A percentile compares a stretch with the other conserved stretches of the same genome.
Evolutionary conservation across 2,888 invertebrate species (phyloP).

Genomic region (Caenorhabditis imperialis): DNA sequence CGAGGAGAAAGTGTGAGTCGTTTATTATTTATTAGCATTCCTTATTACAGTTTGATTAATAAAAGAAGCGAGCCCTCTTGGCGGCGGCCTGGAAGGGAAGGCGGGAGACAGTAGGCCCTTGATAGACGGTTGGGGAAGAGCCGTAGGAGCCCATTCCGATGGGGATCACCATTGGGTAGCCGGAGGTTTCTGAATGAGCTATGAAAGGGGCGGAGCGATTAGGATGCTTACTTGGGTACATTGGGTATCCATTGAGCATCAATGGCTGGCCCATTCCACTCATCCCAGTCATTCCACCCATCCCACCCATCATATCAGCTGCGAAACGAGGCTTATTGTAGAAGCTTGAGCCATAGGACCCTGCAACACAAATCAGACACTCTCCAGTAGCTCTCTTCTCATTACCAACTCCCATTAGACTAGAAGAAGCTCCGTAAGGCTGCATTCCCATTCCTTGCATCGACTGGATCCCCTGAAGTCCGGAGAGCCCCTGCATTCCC

Average conservation of each 20-base stretch:
- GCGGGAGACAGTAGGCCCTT: constrained; percentile 48
- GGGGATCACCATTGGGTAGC: constrained; percentile 41
- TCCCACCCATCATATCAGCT: constrained; percentile 31
- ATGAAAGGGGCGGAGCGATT: not conserved
- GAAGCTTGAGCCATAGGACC: constrained; percentile 25
- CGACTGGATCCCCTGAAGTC: constrained; percentile 7
- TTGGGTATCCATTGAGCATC: constrained; percentile 47
- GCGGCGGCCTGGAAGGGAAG: constrained; percentile 37
- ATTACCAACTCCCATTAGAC: constrained; percentile 36
- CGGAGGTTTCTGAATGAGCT: constrained; percentile 17
- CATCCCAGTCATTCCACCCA: not conserved
- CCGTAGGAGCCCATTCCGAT: constrained; percentile 36
- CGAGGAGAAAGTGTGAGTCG: constrained; percentile 61
- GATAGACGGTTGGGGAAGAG: constrained; percentile 42
- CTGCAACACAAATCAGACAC: not conserved
- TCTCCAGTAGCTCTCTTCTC: too few relatives aligned
- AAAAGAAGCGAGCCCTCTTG: constrained; percentile 32
- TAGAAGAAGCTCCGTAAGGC: constrained; percentile 24
- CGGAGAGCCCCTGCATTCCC: constrained; percentile 11
- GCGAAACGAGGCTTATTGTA: constrained; percentile 37
- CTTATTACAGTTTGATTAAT: constrained; percentile 16
- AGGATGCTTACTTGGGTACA: constrained; percentile 41
- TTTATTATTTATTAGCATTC: too few relatives aligned
- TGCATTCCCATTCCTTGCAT: constrained; percentile 25
- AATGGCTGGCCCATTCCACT: constrained; percentile 27